A percentile compares a stretch with the other conserved stretches of the same genome.
phyloP scores from a whole-genome alignment of 2,797 vertebrate species.

The Anguilla pacifica region DNA sequence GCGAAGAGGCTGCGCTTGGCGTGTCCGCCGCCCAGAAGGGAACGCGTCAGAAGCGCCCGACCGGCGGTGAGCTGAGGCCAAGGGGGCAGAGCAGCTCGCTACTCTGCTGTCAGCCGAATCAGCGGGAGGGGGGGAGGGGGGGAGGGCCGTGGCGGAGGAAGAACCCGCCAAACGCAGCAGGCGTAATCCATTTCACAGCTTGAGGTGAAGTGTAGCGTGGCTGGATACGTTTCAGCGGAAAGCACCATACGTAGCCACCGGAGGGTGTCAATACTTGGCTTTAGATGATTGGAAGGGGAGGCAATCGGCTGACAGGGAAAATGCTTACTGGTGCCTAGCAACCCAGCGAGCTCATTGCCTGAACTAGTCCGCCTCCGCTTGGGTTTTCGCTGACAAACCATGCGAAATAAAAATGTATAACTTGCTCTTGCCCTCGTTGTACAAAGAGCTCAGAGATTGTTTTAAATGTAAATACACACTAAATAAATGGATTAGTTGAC shows the following conservation, averaged over 20 bases:
- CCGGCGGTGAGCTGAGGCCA: background rate
- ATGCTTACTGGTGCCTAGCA: background rate
- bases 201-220: background rate
- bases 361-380: background rate
- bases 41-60: background rate
- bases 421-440: background rate
- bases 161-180: background rate
- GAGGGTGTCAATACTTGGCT: background rate
- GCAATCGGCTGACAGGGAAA: background rate
- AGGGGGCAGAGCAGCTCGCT: background rate
- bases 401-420: background rate
- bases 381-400: background rate
- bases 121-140: background rate
- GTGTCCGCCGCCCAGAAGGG: background rate
- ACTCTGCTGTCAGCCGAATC: background rate
- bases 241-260: background rate
- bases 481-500: background rate
- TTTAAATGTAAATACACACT: background rate
- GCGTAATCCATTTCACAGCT: background rate
- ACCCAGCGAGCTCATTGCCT: background rate
- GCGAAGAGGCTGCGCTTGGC: background rate
- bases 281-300: background rate
- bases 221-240: background rate
- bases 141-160: background rate
- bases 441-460: background rate